phyloP scores from a whole-genome alignment of 2,797 vertebrate species.

The Premnoplex brunnescens region DNA sequence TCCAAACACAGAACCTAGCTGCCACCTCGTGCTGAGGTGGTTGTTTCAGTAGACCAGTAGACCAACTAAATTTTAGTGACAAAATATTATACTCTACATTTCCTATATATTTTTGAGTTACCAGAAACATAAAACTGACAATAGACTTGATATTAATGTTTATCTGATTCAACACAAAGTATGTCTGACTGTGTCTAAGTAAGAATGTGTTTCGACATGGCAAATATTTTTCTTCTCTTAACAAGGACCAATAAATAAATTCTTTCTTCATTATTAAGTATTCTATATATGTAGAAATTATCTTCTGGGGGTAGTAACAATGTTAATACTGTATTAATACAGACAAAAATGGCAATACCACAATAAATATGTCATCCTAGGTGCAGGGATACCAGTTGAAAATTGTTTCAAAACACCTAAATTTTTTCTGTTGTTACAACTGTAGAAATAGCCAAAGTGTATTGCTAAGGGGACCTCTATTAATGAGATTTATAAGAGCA shows the following conservation, averaged over 20 bases:
- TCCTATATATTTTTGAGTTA: background rate
- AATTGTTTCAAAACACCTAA: constrained; percentile 60
- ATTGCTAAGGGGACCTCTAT: constrained; percentile 27
- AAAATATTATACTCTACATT: background rate
- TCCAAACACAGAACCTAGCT: background rate
- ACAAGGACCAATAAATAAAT: constrained; percentile 30
- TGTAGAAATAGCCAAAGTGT: constrained; percentile 54
- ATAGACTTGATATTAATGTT: constrained; percentile 20
- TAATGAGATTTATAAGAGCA: constrained; percentile 66
- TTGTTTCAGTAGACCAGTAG: background rate
- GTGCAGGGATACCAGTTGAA: constrained; percentile 23
- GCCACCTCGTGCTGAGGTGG: background rate
- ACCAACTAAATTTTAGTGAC: background rate
- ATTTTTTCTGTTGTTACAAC: constrained; percentile 34
- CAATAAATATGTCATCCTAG: constrained; percentile 47
- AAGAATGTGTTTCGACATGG: constrained; percentile 7
- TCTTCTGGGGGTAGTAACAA: constrained; percentile 47
- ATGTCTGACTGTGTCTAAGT: background rate
- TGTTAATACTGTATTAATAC: constrained; percentile 52
- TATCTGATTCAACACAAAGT: constrained; percentile 24
- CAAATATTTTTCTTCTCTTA: constrained; percentile 30
- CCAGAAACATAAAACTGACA: background rate
- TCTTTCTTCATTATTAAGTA: constrained; percentile 10
- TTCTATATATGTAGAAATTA: constrained; percentile 14
- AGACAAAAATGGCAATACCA: constrained; percentile 35